Conservation (phyloP, 2,113 vertebrate genomes). For the Corythaeola cristata region DNA sequence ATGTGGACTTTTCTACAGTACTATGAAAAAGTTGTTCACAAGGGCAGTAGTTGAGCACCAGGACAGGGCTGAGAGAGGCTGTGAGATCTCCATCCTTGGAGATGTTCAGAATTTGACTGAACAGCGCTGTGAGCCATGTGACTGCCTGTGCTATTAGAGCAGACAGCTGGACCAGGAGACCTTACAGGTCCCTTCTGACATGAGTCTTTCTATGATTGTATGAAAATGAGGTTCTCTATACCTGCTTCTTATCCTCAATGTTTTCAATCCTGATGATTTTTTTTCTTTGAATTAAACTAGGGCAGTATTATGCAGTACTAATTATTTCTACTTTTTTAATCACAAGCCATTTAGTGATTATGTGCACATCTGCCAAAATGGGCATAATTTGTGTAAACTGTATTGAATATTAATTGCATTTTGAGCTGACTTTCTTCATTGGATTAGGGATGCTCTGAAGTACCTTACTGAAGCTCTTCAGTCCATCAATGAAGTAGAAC, state of each 20-base stretch:
- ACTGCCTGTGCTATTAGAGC: background rate
- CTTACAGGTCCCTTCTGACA: background rate
- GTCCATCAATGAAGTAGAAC: constrained; percentile 78
- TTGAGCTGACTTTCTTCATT: constrained; percentile 5
- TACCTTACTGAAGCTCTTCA: constrained; percentile 86
- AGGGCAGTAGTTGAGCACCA: background rate
- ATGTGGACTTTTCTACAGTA: background rate
- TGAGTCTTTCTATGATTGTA: background rate
- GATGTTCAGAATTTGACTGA: background rate
- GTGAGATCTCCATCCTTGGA: background rate
- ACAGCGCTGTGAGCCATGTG: background rate
- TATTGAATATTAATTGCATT: background rate
- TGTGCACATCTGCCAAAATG: background rate
- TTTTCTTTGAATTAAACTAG: background rate
- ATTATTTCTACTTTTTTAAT: background rate
- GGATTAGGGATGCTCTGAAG: constrained; percentile 85
- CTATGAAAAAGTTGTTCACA: background rate
- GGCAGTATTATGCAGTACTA: background rate
- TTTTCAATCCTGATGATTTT: background rate
- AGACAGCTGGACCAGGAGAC: background rate
- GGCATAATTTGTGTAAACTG: background rate
- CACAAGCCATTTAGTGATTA: background rate
- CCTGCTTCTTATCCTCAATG: background rate
- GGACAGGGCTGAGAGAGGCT: background rate
- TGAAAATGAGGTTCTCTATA: background rate